phyloP scores from a whole-genome alignment of 2,113 vertebrate genomes.

The Hippocampus guttulatus region DNA sequence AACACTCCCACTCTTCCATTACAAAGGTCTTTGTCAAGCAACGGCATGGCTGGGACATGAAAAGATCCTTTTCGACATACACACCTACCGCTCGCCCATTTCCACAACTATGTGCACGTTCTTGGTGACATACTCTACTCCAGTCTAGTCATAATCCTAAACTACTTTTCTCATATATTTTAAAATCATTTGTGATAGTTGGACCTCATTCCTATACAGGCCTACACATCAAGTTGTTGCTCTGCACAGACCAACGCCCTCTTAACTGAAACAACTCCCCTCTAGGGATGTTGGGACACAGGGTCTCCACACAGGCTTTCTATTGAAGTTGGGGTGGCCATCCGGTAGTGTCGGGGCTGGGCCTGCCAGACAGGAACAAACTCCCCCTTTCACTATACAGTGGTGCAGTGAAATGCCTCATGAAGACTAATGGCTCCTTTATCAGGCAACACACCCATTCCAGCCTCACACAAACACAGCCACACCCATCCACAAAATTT shows the following conservation, averaged over 20 bases:
- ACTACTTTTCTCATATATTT: neutral
- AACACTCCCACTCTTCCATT: constrained; percentile 36
- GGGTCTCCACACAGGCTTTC: constrained; percentile 43
- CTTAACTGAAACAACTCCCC: constrained; percentile 64
- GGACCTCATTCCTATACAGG: neutral
- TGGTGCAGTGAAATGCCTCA: constrained; percentile 54
- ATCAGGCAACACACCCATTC: constrained; percentile 48
- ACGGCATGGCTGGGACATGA: constrained; percentile 31
- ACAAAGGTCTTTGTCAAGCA: constrained; percentile 25
- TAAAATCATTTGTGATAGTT: neutral
- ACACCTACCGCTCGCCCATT: constrained; percentile 4
- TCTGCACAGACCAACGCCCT: constrained; percentile 11
- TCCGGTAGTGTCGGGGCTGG: constrained; percentile 5
- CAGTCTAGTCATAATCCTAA: neutral
- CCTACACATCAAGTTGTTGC: constrained; percentile 20
- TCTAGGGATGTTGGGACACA: constrained; percentile 54
- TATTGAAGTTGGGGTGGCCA: constrained; percentile 43
- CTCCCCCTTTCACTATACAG: constrained; percentile 41
- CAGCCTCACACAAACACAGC: constrained; percentile 34
- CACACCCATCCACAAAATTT: constrained; percentile 49
- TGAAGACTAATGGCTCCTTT: constrained; percentile 53
- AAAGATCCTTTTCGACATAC: constrained; percentile 24
- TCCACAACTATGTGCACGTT: neutral
- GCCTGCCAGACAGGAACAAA: constrained; percentile 42
- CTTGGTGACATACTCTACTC: neutral